Evolutionary conservation across 1,140 invertebrate species (phyloP), one percentile per base, ranked within the genome.

Genomic region (Chrysoperla carnea): DNA sequence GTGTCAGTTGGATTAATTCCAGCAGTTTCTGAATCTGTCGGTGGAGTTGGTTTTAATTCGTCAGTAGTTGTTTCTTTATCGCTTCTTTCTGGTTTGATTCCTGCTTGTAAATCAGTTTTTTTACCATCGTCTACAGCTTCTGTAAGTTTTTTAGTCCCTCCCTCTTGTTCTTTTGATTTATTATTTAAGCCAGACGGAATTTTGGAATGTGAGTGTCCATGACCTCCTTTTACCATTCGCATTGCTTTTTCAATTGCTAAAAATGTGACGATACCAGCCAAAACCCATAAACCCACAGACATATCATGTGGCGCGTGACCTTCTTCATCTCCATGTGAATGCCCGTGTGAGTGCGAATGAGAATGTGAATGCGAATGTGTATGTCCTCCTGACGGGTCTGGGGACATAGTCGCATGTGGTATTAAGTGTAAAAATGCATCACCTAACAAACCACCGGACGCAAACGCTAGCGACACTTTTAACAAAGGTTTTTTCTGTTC

Each of bases 391-490:
- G 57, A 56, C 54, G 66, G 67, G n/a, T 55, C 53, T 44, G 75
- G 71, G 6, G 80, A 72, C 33, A 76, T 65, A 2, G 93, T 69
- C 12, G 92, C 89, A 68, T 97, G 92, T 29, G 93, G 93, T 57
- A 97, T 97, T 17, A 97, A 64, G 70, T 97, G 93, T 2, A 97
- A 64, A 66, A 97, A 97, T 6, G 93, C 91, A 70, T 97, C 93
- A 7, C 92, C 93, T 2, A 97, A 66, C 8, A 97, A 64, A 45
- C 92, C 91, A 39, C 93, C 93, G 6, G 90, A 92, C 6, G 90
- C 92, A 69, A 97, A 96, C 44, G 85, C 89, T 12, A 97, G 63
- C 11, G 96, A 63, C 33, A 95, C 72, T 63, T 94, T 95, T 8
- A 97, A 61, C 15, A 91, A 61, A 1, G 84, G 79, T 57, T 91